These are phyloP conservation scores for Eupithecia exiguata DNA, from an alignment of 2,888 invertebrate genomes.

Conservation along the genomic window DNA sequence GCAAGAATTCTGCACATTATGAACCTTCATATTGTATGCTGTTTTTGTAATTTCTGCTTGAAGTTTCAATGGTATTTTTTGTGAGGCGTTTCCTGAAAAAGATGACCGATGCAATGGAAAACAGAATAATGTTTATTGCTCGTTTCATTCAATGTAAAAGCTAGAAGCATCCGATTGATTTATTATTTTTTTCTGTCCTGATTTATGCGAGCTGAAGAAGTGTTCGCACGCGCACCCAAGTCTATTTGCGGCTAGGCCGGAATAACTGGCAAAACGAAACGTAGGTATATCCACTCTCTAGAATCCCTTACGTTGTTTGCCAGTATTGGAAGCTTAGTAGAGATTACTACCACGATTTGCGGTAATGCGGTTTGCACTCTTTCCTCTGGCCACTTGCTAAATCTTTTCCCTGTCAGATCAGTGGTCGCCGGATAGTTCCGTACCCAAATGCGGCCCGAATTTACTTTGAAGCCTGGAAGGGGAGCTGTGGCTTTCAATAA, in stretches of 20 bases:
- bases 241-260: slow-evolving; percentile 72
- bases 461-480: slow-evolving; percentile 58
- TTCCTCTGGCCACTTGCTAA: slow-evolving; percentile 64
- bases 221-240: slow-evolving; percentile 60
- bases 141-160: slow-evolving; percentile 56
- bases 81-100: not conserved
- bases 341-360: slow-evolving; percentile 70
- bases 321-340: slow-evolving; percentile 58
- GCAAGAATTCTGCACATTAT: slow-evolving; percentile 53
- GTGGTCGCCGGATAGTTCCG: slow-evolving; percentile 47
- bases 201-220: slow-evolving; percentile 66
- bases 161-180: slow-evolving; percentile 57
- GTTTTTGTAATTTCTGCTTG: not conserved
- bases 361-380: slow-evolving; percentile 67
- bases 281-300: slow-evolving; percentile 64
- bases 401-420: slow-evolving; percentile 65
- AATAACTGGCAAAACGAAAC: slow-evolving; percentile 72
- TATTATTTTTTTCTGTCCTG: slow-evolving; percentile 63
- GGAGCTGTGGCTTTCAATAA: slow-evolving; percentile 61
- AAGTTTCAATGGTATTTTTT: not conserved
- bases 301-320: slow-evolving; percentile 53
- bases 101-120: not conserved
- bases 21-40: slow-evolving; percentile 36
- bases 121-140: slow-evolving; percentile 10
- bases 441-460: slow-evolving; percentile 52